phyloP scores from a whole-genome alignment of 2,888 invertebrate species.

The Thecophora atra region DNA sequence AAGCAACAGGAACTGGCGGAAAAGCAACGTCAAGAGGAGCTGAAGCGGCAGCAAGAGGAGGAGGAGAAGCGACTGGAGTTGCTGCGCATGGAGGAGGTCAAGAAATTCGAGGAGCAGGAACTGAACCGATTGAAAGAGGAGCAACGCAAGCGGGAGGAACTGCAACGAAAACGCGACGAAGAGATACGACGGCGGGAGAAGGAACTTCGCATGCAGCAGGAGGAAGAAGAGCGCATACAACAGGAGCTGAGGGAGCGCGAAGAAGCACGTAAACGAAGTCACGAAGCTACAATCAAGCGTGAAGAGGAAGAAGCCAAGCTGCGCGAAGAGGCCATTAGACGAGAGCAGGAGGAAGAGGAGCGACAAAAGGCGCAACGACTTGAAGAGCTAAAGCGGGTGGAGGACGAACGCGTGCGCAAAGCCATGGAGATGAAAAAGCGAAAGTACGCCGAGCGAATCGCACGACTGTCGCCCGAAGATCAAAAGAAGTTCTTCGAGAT shows the following conservation, averaged over 20 bases:
- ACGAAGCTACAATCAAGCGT: slow-evolving; percentile 51
- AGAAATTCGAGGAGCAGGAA: slow-evolving; percentile 56
- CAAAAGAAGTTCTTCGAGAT: slow-evolving; percentile 57
- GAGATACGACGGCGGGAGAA: slow-evolving; percentile 57
- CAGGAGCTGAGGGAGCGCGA: slow-evolving; percentile 54
- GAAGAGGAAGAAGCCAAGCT: slow-evolving; percentile 54
- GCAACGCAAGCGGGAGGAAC: slow-evolving; percentile 52
- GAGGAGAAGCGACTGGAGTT: slow-evolving; percentile 57
- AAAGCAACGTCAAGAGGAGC: slow-evolving; percentile 52
- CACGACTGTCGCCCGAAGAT: slow-evolving; percentile 58
- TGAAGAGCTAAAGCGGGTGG: slow-evolving; percentile 48
- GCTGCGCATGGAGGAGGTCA: slow-evolving; percentile 52
- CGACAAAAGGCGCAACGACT: slow-evolving; percentile 47
- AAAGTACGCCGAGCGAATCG: slow-evolving; percentile 55
- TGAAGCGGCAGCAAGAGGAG: slow-evolving; percentile 56
- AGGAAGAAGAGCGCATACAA: slow-evolving; percentile 57
- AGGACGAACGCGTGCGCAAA: slow-evolving; percentile 49
- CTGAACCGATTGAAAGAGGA: slow-evolving; percentile 57
- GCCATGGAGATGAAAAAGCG: slow-evolving; percentile 50
- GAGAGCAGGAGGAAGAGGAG: slow-evolving; percentile 48
- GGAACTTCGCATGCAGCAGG: slow-evolving; percentile 52
- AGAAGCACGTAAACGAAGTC: slow-evolving; percentile 48
- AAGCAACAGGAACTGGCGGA: slow-evolving; percentile 54
- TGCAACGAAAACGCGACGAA: slow-evolving; percentile 55
- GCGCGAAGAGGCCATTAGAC: slow-evolving; percentile 51